Percentiles rank a stretch among this genome's conserved stretches.
These are phyloP conservation scores for Caenorhabditis parvicauda DNA, from an alignment of 2,888 invertebrate genomes.

Conservation along the genomic window DNA sequence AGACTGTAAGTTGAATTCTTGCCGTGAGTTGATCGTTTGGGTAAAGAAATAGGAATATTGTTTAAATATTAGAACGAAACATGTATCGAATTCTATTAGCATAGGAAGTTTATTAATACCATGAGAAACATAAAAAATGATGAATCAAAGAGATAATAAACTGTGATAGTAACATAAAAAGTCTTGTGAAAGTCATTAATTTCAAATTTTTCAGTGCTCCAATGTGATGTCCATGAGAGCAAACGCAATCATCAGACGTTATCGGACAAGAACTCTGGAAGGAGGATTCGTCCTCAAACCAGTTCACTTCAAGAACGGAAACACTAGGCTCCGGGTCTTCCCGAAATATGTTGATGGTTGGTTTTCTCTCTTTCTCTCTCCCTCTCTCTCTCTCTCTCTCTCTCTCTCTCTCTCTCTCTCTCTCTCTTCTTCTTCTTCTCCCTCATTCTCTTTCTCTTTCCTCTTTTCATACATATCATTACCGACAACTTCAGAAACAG, in stretches of 20 bases:
- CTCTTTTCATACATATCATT: no score
- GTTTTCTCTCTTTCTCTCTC: no score
- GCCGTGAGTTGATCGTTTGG: no score
- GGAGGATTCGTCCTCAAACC: slow-evolving; percentile 61
- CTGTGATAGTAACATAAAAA: not conserved
- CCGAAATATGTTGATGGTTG: slow-evolving; percentile 61
- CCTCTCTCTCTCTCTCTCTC: not conserved
- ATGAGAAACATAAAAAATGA: no score
- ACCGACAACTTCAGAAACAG: no score
- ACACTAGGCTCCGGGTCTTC: slow-evolving; percentile 59
- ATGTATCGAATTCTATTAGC: not conserved
- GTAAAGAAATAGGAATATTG: not conserved
- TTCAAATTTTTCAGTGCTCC: slow-evolving; percentile 42
- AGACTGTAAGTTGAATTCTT: slow-evolving; percentile 43
- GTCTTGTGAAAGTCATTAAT: not conserved
- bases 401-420: slow-evolving; percentile 1
- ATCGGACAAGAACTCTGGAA: slow-evolving; percentile 57
- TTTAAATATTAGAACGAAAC: not conserved
- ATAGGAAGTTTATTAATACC: no score
- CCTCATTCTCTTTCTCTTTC: no score
- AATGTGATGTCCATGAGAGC: slow-evolving; percentile 62
- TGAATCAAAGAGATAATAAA: no score
- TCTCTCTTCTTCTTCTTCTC: no score
- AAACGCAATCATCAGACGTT: slow-evolving; percentile 60
- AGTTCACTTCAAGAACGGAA: slow-evolving; percentile 60